These are phyloP conservation scores for Cryptocephalus moraei DNA, from an alignment of 2,888 invertebrate species.

Conservation along the genomic window DNA sequence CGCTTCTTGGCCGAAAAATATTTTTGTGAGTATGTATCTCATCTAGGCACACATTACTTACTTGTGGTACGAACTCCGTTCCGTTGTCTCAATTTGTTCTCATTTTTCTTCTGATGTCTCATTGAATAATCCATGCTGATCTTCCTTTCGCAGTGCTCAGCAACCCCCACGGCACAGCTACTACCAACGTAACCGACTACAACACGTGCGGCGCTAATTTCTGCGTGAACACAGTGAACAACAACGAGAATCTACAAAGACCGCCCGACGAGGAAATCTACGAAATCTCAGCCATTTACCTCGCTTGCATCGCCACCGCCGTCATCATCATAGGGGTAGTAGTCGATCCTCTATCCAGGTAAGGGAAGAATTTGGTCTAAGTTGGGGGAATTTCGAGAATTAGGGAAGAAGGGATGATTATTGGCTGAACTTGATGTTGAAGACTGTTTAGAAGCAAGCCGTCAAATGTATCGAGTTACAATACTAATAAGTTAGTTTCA, in stretches of 20 bases:
- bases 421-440: neutral
- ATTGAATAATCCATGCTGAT: conserved; percentile 11
- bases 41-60: too few species aligned
- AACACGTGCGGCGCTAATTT: conserved; percentile 71
- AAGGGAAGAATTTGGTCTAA: conserved; percentile 25
- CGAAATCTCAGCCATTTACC: conserved; percentile 80
- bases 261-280: conserved; percentile 81
- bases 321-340: conserved; percentile 78
- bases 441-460: neutral
- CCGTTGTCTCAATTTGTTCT: neutral
- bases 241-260: conserved; percentile 65
- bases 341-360: conserved; percentile 85
- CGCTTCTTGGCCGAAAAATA: too few species aligned
- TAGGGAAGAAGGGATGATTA: neutral
- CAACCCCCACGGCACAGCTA: conserved; percentile 52
- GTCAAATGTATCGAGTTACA: too few species aligned
- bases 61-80: neutral
- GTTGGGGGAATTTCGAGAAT: too few species aligned
- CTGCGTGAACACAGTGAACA: conserved; percentile 61
- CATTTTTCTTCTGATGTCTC: neutral
- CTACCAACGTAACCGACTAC: conserved; percentile 40
- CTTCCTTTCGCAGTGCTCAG: conserved; percentile 51
- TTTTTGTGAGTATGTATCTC: too few species aligned
- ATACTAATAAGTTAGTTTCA: too few species aligned
- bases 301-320: conserved; percentile 76